Evolutionary conservation across 2,888 invertebrate species (phyloP), one percentile per base, ranked within the genome.

Genomic region (Ormyrus labotus): DNA sequence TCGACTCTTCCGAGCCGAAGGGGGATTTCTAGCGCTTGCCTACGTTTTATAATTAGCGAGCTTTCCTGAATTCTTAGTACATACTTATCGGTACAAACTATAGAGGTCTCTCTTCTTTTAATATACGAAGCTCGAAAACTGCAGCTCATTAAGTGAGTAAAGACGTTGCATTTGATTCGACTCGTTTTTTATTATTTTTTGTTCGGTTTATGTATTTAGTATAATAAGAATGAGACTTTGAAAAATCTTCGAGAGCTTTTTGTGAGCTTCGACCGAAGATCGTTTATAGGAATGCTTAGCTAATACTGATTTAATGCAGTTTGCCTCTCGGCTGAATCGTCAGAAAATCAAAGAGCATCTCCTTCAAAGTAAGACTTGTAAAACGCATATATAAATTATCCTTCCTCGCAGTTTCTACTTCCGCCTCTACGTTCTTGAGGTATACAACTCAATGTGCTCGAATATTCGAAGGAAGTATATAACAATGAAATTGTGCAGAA

Each of bases 111-210:
- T 34, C 34, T 34, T 34, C 34, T 34, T 34, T 34, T 34, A 34
- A 34, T 34, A 34, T 47, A 48, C 48, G 64, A 64, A 64, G 64
- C 64, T 64, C 48, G 11, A 45, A 10, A 63, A 47, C 11, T 4
- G 63, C 34, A 63, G 45, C 34, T 34, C 11, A 7, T 72, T 61
- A 11, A 53, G 63, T 61, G 9, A 53, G 63, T 45, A 4, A 47
- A 65, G 19, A 11, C 19, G 9, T 65, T 69, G 63, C 69, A 55
- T 69, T 76, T 76, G 76, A 76, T 69, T 76, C 48, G 61, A 76
- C 63, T 76, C 76, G 47, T n/a, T 4, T 13, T 53, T 60, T 34
- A 1, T 71, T 58, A 11, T 60, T 48, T 61, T 13, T 70, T 8
- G 7, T 61, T 50, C 60, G 34, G 8, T 50, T 63, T 60, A 19